Evolutionary conservation across 2,888 invertebrate genomes (phyloP), one percentile per base, ranked within the genome.

Genomic region (Drosophila bunnanda): DNA sequence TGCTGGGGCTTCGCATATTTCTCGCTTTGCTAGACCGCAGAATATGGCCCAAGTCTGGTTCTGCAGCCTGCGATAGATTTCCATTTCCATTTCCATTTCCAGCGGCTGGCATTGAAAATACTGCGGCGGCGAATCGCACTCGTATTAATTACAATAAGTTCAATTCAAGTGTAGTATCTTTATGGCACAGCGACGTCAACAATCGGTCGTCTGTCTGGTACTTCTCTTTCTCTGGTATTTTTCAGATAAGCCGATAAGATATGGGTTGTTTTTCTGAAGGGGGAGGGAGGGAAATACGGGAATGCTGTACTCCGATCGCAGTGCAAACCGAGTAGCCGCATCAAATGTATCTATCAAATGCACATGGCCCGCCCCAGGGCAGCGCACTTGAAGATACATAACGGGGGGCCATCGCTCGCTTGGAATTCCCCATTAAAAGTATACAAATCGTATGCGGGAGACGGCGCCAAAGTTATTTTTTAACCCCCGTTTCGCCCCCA

Each of bases 231-330:
- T 82, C 50, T 82, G 78, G 78, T 57, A 80, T 88, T 71, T 88
- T 71, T 46, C 71, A 89, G 84, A 82, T 87, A 83, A 83, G 72
- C 70, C 71, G 81, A 84, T 84, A 84, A 84, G 89, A 89, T 84
- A 84, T 62, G 66, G 32, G 9, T 1, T 7, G 12, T 41, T 7
- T 41, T 41, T 39, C 4, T 54, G 52, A 56, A 38, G 62, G 36
- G 12, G 25, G 25, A 25, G 25, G 25, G 3, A n/a, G 53, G 30
- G 32, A 20, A n/a, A 9, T 4, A n/a, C 2, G 20, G n/a, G 39
- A 56, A 56, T 32, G 20, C 48, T 43, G 50, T 20, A 52, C 65
- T 64, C 17, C 17, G 25, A 56, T 72, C 64, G 62, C 62, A 80
- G 61, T 66, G 55, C 61, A 78, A 41, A 12, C 62, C 38, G 38